Evolutionary conservation across 2,888 invertebrate genomes (phyloP), one percentile per base, ranked within the genome.

Genomic region (Sesia bembeciformis): DNA sequence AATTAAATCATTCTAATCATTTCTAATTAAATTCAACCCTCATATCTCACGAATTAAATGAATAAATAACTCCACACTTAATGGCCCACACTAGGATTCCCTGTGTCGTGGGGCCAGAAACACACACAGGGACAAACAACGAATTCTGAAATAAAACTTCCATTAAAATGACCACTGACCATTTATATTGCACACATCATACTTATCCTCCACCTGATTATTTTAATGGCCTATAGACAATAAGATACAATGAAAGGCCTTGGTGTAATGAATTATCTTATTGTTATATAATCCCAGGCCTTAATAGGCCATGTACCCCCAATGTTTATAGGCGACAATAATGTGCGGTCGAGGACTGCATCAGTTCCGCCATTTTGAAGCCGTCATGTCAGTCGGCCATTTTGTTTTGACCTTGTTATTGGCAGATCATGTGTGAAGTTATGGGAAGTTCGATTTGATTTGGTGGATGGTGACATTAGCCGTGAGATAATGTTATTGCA

Each of bases 251-350:
- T 76, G 64, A 65, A 58, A 55, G 70, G 60, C 85, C 84, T 85
- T 84, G 79, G 63, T 54, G 68, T 75, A 76, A 81, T 80, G 75
- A 79, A 84, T 83, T 81, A 81, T 78, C 78, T 72, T 66, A 84
- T 85, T 85, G 84, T 86, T 71, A 67, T 64, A 64, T 64, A 65
- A 69, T 76, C 75, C 69, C 73, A 70, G 68, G 76, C 84, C 83
- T 78, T 81, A 74, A 51, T 80, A 70, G 76, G 78, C 70, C 72
- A 70, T 70, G 68, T 73, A 68, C 64, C 73, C 66, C 55, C 53
- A 56, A 58, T 56, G 52, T 54, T 51, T 53, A 54, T 62, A 60
- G 63, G 58, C 59, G 54, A 68, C 64, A 68, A 66, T 66, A 69
- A 23, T 23, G 23, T 60, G 57, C 58, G 63, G 64, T 62, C 66